A percentile compares a stretch with the other conserved stretches of the same genome.
phyloP scores from a whole-genome alignment of 2,888 invertebrate genomes.

The Synergus japonicus region DNA sequence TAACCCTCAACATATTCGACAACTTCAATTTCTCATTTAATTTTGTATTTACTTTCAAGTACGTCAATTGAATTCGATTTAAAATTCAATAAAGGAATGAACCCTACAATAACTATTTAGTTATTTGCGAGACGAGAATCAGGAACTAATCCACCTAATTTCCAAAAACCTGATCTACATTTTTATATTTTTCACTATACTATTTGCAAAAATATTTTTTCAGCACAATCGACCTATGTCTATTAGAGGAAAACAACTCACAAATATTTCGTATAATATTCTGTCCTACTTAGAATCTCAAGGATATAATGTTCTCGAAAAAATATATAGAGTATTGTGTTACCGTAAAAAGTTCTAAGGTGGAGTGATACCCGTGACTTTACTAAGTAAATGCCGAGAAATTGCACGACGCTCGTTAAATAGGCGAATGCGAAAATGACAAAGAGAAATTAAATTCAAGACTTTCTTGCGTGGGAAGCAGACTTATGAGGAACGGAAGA shows the following conservation, averaged over 20 bases:
- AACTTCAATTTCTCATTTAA: not conserved
- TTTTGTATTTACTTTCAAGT: not conserved
- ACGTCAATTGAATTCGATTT: not conserved
- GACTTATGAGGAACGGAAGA: constrained; percentile 40
- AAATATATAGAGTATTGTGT: constrained; percentile 9
- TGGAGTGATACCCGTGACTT: constrained; percentile 30
- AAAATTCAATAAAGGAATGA: no score
- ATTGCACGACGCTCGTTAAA: constrained; percentile 38
- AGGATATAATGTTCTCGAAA: constrained; percentile 20
- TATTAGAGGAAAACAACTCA: not conserved
- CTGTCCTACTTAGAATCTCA: not conserved
- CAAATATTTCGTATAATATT: not conserved
- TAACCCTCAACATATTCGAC: constrained; percentile 48
- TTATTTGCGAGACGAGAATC: no score
- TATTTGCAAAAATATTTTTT: no score
- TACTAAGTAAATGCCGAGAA: constrained; percentile 30
- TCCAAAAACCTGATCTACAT: no score
- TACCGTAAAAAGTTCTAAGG: constrained; percentile 1
- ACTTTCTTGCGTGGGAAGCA: constrained; percentile 56
- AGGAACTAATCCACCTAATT: no score
- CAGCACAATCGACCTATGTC: not conserved
- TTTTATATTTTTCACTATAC: no score
- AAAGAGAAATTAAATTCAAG: constrained; percentile 52
- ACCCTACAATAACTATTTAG: not conserved
- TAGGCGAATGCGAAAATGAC: constrained; percentile 49